These are phyloP conservation scores for Zingel zingel DNA, from an alignment of 2,113 vertebrate species.

Conservation along the genomic window DNA sequence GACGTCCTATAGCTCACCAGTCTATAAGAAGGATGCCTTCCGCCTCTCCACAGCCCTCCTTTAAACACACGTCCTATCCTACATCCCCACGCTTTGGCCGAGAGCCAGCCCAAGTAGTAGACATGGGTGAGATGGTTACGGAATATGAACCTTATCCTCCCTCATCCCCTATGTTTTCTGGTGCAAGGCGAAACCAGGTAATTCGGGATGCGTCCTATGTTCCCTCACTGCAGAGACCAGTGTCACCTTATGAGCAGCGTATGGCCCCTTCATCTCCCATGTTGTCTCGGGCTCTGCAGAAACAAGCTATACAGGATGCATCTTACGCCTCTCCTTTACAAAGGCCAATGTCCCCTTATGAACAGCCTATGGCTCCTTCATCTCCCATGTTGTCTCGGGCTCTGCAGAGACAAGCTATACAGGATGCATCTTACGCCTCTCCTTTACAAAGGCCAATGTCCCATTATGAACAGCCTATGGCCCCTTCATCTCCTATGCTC, in stretches of 20 bases:
- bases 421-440: constrained; percentile 70
- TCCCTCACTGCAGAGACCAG: constrained; percentile 59
- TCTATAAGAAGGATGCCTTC: constrained; percentile 74
- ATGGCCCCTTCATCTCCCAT: constrained; percentile 63
- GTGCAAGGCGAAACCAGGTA: constrained; percentile 69
- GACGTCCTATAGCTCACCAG: constrained; percentile 78
- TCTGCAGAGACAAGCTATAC: constrained; percentile 68
- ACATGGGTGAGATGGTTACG: constrained; percentile 50
- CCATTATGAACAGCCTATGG: constrained; percentile 61
- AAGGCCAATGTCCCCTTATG: constrained; percentile 63
- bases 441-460: constrained; percentile 68
- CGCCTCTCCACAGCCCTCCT: constrained; percentile 78
- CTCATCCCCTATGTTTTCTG: constrained; percentile 61
- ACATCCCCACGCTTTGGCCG: constrained; percentile 73
- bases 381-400: constrained; percentile 71
- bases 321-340: constrained; percentile 70
- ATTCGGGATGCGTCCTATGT: constrained; percentile 68
- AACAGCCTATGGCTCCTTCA: constrained; percentile 59
- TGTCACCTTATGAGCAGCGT: constrained; percentile 62
- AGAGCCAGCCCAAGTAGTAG: constrained; percentile 37
- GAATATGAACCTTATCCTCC: constrained; percentile 52
- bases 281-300: constrained; percentile 72
- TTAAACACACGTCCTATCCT: constrained; percentile 74
- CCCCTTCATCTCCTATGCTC: constrained; percentile 64
- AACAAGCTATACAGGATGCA: constrained; percentile 67